phyloP scores from a whole-genome alignment of 2,113 vertebrate species.

The Phyllostomus discolor region DNA sequence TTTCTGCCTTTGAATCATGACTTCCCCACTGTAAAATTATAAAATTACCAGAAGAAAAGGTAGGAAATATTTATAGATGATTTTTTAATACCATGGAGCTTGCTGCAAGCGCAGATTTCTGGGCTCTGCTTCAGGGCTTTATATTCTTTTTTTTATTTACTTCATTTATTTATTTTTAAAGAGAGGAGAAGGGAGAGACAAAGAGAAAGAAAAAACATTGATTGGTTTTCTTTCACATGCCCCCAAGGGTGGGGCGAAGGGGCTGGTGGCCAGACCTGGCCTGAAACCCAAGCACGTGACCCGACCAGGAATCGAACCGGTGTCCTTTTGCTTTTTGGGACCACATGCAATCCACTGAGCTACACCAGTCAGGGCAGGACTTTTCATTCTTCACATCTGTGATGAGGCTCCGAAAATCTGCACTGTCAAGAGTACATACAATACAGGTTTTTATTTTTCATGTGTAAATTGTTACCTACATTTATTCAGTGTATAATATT shows the following conservation, averaged over 20 bases:
- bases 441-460: not conserved
- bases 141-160: not conserved
- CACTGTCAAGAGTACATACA: not conserved
- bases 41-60: not conserved
- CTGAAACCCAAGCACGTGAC: no score
- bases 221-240: no score
- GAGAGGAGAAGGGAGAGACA: no score
- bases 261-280: no score
- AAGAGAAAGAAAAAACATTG: no score
- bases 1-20: not conserved
- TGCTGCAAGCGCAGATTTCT: not conserved
- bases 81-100: not conserved
- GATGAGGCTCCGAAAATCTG: not conserved
- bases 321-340: no score
- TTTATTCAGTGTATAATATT: not conserved
- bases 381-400: not conserved
- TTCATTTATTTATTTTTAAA: no score
- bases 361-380: not conserved
- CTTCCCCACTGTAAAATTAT: not conserved
- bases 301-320: no score
- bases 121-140: not conserved
- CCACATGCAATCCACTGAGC: no score
- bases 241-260: no score
- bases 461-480: not conserved
- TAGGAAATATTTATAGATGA: not conserved